These are phyloP conservation scores for Gasterosteus aculeatus DNA, from an alignment of 2,113 vertebrate genomes.

Conservation along the genomic window DNA sequence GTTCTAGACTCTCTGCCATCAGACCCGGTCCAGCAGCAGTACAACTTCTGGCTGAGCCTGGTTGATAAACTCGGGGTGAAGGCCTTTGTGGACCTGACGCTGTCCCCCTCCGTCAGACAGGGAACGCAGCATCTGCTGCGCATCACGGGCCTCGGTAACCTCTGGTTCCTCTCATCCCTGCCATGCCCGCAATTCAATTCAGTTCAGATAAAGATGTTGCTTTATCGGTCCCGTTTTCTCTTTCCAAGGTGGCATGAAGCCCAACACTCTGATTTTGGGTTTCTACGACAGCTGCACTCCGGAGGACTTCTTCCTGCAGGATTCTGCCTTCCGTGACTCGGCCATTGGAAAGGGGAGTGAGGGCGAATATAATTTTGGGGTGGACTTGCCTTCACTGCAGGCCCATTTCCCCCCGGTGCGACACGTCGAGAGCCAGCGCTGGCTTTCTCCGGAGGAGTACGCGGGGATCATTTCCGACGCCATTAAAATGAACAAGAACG, in stretches of 20 bases:
- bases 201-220: neutral
- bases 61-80: conserved; percentile 90
- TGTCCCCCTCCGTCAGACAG: conserved; percentile 86
- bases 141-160: conserved; percentile 88
- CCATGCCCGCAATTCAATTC: neutral
- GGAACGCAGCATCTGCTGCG: conserved; percentile 90
- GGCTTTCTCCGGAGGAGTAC: conserved; percentile 86
- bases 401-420: conserved; percentile 88
- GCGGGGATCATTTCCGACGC: conserved; percentile 89
- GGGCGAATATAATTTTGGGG: conserved; percentile 84
- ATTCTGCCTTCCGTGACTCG: conserved; percentile 82
- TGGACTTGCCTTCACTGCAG: conserved; percentile 86
- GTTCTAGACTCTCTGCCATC: conserved; percentile 82
- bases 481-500: conserved; percentile 93
- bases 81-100: conserved; percentile 90
- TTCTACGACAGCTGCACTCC: conserved; percentile 89
- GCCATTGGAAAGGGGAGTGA: conserved; percentile 49
- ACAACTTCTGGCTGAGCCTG: conserved; percentile 90
- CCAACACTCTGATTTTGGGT: conserved; percentile 89
- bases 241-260: conserved; percentile 90
- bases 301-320: conserved; percentile 90
- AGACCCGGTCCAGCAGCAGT: conserved; percentile 89
- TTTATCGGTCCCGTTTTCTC: neutral
- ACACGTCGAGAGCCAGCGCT: conserved; percentile 80
- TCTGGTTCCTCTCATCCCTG: neutral